Percentiles rank a stretch among this genome's conserved stretches.
Conservation (phyloP, 2,113 vertebrate genomes). For the Campylomormyrus tamandua region DNA sequence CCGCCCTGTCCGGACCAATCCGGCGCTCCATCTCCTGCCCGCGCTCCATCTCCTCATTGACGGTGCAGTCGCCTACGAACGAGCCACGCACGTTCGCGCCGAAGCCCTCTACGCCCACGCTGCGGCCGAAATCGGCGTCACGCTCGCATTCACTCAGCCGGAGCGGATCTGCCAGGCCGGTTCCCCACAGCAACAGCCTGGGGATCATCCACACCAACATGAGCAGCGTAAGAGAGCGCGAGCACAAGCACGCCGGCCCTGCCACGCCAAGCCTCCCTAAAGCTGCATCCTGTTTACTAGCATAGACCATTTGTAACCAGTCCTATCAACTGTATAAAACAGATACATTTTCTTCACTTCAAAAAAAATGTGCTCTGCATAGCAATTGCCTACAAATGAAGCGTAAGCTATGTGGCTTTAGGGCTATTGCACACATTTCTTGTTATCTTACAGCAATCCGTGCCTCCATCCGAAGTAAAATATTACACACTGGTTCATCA, state of each 20-base stretch:
- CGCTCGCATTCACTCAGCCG: constrained; percentile 89
- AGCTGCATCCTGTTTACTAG: neutral
- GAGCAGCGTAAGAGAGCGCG: constrained; percentile 65
- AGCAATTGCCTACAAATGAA: neutral
- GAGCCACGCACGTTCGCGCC: constrained; percentile 66
- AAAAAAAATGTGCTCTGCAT: constrained; percentile 10
- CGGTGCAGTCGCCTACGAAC: constrained; percentile 55
- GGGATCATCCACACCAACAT: constrained; percentile 63
- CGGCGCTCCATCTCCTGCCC: constrained; percentile 92
- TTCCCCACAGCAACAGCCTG: constrained; percentile 65
- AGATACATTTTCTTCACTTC: neutral
- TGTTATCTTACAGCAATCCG: constrained; percentile 1
- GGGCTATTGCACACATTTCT: constrained; percentile 6
- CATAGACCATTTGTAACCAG: neutral
- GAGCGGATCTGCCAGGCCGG: constrained; percentile 64
- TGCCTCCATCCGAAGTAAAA: neutral
- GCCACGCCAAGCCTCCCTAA: neutral
- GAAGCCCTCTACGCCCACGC: constrained; percentile 56
- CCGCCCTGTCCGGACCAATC: constrained; percentile 68
- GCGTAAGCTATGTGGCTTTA: neutral
- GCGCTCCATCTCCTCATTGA: constrained; percentile 80
- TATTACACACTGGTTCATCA: constrained; percentile 16
- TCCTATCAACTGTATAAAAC: neutral
- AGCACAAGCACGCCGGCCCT: neutral
- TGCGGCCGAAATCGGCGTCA: constrained; percentile 61